Evolutionary conservation across 2,113 vertebrate genomes (phyloP), one percentile per base, ranked within the genome.

Genomic region (Rousettus leschenaultii): DNA sequence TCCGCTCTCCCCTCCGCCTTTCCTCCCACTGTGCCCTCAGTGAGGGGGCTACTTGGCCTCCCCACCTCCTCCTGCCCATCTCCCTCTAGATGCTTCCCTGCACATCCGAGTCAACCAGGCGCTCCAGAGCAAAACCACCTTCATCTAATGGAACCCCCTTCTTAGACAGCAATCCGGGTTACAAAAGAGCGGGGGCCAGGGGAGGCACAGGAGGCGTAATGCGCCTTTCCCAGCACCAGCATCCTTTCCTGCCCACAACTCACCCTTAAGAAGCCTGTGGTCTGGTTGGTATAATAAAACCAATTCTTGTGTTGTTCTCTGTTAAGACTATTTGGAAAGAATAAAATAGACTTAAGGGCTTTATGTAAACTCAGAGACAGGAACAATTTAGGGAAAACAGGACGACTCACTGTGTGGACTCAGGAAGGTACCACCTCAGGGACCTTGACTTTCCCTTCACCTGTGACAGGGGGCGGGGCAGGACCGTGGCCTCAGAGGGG

Each of bases 241-340:
- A 6, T 5, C 38, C n/a, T 26, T 40, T n/a, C 95, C 33, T 26
- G 73, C 78, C 19, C 21, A 53, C 63, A 40, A 35, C 70, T 35
- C 12, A 13, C 33, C 38, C 65, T 66, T n/a, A 10, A 78, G 38
- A 65, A n/a, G 38, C 24, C 0, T 33, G 24, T 11, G 26, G 45
- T 88, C 43, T 40, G 30, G 57, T 12, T 3, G 12, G 19, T 19
- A 10, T 5, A 70, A 53, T 35, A 40, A 94, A 68, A 83, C 53
- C 55, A 2, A 13, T 15, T 79, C 70, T 30, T 79, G 57, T 30
- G 51, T 40, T 88, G 33, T 33, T 38, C 63, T 95, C 38, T 84
- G 19, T 28, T 12, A 70, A 63, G 78, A n/a, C 61, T 33, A 30
- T 55, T 95, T 83, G 70, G 74, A 92, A 78, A 61, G 28, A 82